phyloP scores from a whole-genome alignment of 1,140 invertebrate species.

The Spodoptera litura region DNA sequence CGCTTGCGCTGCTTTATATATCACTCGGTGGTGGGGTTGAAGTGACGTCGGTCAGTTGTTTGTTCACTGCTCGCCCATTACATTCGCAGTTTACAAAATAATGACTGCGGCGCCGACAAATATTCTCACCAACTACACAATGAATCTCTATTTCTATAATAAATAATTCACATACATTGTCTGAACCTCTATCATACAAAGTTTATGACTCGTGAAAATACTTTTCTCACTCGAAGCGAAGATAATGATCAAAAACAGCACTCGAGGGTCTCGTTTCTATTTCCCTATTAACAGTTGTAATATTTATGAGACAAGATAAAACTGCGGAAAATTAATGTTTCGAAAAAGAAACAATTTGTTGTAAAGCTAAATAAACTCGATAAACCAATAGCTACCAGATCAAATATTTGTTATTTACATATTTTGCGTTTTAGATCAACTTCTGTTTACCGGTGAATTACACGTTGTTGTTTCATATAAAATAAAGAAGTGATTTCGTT shows the following conservation, averaged over 20 bases:
- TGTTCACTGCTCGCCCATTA: too few species aligned
- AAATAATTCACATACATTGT: conserved; percentile 33
- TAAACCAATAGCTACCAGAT: conserved; percentile 12
- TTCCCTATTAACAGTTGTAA: conserved; percentile 34
- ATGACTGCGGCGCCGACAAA: too few species aligned
- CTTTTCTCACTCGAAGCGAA: conserved; percentile 26
- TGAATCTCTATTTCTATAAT: neutral
- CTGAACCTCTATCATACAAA: conserved; percentile 39
- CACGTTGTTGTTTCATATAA: conserved; percentile 1
- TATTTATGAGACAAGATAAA: conserved; percentile 13
- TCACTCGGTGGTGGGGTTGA: too few species aligned
- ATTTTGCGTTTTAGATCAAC: neutral
- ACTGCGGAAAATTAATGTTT: neutral
- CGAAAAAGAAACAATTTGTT: neutral
- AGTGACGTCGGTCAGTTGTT: too few species aligned
- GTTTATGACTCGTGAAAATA: conserved; percentile 40
- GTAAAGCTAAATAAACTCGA: conserved; percentile 16
- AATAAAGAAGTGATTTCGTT: too few species aligned
- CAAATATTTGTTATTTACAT: conserved; percentile 29
- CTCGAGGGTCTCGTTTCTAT: conserved; percentile 25
- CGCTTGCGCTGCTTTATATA: too few species aligned
- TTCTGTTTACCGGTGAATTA: neutral
- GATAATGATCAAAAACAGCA: conserved; percentile 37
- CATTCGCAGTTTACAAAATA: too few species aligned
- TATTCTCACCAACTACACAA: conserved; percentile 1